Conservation (phyloP, 2,888 invertebrate genomes). For the Dexiosoma caninum region DNA sequence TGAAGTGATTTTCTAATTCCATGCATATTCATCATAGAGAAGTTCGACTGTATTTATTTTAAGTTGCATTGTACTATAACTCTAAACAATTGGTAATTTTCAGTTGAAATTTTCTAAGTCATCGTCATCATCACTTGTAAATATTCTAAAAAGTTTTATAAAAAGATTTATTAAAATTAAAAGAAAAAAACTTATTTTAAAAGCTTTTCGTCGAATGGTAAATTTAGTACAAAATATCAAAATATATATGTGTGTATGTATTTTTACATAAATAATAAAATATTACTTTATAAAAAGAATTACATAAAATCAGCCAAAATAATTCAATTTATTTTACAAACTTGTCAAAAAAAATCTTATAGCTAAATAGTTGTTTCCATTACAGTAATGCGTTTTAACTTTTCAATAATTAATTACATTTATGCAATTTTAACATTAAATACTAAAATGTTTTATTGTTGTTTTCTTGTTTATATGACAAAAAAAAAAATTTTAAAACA, state of each 20-base stretch:
- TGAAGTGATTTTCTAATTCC: too few relatives aligned
- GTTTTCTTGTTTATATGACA: background rate
- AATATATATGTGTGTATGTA: background rate
- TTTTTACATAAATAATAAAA: background rate
- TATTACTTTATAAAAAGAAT: background rate
- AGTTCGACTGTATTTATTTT: too few relatives aligned
- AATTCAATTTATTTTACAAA: conserved; percentile 30
- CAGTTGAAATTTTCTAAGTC: too few relatives aligned
- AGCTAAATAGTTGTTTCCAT: conserved; percentile 32
- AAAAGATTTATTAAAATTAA: too few relatives aligned
- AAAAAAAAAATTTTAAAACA: conserved; percentile 46
- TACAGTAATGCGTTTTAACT: background rate
- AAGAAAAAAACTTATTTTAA: too few relatives aligned
- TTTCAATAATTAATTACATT: background rate
- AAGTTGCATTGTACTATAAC: too few relatives aligned
- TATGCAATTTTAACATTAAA: conserved; percentile 29
- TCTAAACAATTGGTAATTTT: too few relatives aligned
- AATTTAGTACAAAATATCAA: background rate
- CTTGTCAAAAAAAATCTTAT: conserved; percentile 21
- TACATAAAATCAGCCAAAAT: conserved; percentile 4
- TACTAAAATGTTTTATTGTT: conserved; percentile 12
- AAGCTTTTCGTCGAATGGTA: too few relatives aligned
- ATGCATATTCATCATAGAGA: too few relatives aligned
- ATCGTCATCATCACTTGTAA: too few relatives aligned
- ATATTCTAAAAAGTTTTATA: too few relatives aligned